Conservation (phyloP, 1,140 invertebrate genomes). For the Sinella curviseta region DNA sequence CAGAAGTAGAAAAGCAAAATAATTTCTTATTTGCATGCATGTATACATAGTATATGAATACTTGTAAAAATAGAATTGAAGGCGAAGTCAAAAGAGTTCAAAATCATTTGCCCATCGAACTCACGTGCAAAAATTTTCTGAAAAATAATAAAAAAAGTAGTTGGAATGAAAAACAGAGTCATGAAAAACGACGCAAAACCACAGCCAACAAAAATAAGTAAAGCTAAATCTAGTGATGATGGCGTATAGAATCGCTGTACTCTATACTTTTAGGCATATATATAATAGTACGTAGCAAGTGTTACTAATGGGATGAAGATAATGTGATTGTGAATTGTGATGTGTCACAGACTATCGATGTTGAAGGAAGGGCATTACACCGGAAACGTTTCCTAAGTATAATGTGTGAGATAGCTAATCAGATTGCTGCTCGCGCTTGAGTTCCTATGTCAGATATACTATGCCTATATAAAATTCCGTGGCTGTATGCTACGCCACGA, state of each 20-base stretch:
- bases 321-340: slow-evolving; percentile 8
- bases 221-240: neutral
- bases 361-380: slow-evolving; percentile 3
- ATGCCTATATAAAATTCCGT: no score
- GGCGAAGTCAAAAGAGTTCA: slow-evolving; percentile 3
- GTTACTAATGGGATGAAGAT: neutral
- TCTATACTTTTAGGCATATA: no score
- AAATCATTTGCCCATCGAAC: neutral
- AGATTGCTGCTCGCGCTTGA: neutral
- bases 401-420: neutral
- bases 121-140: no score
- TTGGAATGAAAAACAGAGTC: neutral
- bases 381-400: neutral
- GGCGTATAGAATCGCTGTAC: no score
- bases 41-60: no score
- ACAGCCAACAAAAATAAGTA: neutral
- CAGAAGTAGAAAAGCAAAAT: no score
- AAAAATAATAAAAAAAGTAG: neutral
- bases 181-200: neutral
- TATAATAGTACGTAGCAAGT: neutral
- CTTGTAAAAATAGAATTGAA: slow-evolving; percentile 9
- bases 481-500: no score
- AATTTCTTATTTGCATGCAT: no score
- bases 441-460: neutral
- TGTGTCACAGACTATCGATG: neutral